Conservation (phyloP, 2,797 vertebrate species). For the Phalanger gymnotis region DNA sequence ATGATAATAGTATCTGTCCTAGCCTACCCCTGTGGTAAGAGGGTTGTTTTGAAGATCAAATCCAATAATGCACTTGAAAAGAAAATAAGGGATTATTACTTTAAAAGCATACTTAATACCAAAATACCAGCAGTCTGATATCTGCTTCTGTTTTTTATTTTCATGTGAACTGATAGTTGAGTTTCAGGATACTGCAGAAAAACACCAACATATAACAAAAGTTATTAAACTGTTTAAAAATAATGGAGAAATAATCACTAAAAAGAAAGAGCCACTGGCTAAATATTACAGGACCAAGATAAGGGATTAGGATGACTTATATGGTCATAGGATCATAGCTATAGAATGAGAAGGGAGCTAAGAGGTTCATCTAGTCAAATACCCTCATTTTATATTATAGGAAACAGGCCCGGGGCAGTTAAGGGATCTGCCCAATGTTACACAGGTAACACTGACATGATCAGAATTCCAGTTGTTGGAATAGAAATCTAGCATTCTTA, state of each 20-base stretch:
- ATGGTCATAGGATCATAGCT: background rate
- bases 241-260: background rate
- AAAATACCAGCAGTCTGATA: background rate
- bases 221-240: background rate
- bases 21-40: background rate
- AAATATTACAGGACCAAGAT: background rate
- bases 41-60: background rate
- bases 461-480: background rate
- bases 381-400: background rate
- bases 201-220: background rate
- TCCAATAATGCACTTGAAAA: background rate
- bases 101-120: background rate
- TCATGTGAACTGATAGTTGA: background rate
- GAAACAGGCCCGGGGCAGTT: background rate
- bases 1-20: background rate
- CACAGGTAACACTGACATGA: background rate
- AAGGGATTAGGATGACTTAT: background rate
- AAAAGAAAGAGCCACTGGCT: background rate
- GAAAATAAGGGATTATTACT: background rate
- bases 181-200: background rate
- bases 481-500: background rate
- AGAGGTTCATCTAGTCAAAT: background rate
- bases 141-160: background rate
- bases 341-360: background rate
- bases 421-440: background rate